Percentiles rank a stretch among this genome's conserved stretches.
Evolutionary conservation across 2,113 vertebrate genomes (phyloP).

Genomic region (Bufo gargarizans): DNA sequence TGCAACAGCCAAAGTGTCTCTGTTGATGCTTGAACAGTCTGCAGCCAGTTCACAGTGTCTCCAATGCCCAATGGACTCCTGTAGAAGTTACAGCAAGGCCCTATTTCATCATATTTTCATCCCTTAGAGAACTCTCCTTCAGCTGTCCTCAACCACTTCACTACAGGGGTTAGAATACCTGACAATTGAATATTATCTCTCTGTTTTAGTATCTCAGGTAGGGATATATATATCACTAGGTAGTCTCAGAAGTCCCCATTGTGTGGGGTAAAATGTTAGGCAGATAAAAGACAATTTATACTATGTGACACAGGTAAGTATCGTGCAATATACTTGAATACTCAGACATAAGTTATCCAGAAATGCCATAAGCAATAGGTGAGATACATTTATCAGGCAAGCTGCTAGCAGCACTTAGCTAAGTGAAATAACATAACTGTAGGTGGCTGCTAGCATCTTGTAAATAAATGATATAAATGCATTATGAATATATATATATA

Average conservation of each 20-base stretch:
- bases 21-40: conserved; percentile 3
- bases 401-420: conserved; percentile 36
- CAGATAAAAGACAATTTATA: conserved; percentile 28
- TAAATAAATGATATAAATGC: conserved; percentile 46
- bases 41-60: not conserved
- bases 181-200: conserved; percentile 19
- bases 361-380: conserved; percentile 25
- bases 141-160: not conserved
- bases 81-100: conserved; percentile 47
- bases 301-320: conserved; percentile 43
- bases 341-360: not conserved
- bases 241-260: conserved; percentile 43
- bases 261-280: conserved; percentile 20
- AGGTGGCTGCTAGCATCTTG: conserved; percentile 37
- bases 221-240: conserved; percentile 20
- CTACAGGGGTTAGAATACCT: conserved; percentile 15
- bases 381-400: not conserved
- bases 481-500: not conserved
- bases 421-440: not conserved
- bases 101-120: not conserved
- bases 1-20: not conserved
- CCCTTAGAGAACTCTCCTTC: not conserved
- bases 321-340: conserved; percentile 40
- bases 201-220: conserved; percentile 35
- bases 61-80: conserved; percentile 24